Evolutionary conservation across 2,797 vertebrate genomes (phyloP).

Genomic region (Vespertilio murinus): DNA sequence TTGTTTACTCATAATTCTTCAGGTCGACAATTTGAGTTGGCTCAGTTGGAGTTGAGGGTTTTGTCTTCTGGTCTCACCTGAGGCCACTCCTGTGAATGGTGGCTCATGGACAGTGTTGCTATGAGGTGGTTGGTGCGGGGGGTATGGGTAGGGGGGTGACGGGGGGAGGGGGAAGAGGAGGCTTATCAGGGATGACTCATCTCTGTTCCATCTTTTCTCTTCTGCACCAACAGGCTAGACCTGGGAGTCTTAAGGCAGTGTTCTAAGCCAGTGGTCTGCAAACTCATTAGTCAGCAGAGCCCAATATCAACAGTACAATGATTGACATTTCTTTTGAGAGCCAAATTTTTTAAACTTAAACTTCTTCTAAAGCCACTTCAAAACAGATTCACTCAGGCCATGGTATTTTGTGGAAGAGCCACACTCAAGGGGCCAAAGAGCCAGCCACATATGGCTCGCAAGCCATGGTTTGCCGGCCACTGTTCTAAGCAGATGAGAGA

Average conservation of each 20-base stretch:
- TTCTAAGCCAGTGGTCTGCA: not conserved
- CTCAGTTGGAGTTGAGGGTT: not conserved
- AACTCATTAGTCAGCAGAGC: no score
- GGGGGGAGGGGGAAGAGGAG: rapidly evolving
- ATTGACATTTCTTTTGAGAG: no score
- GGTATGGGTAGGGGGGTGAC: no score
- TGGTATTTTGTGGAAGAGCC: no score
- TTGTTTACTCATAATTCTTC: not conserved
- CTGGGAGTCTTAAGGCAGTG: not conserved
- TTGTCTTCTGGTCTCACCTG: not conserved
- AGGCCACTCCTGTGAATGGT: not conserved
- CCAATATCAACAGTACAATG: no score
- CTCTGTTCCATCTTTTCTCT: not conserved
- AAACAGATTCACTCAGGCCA: no score
- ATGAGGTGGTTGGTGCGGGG: not conserved
- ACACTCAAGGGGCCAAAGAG: no score
- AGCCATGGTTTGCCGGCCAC: no score
- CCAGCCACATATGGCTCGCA: no score
- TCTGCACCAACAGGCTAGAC: not conserved
- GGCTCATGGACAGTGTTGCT: not conserved
- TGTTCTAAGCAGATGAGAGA: not conserved
- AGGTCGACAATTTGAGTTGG: not conserved
- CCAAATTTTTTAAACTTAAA: no score
- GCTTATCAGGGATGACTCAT: not conserved
- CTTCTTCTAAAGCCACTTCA: no score